Percentiles rank a stretch among this genome's conserved stretches.
These are phyloP conservation scores for Enoplolaimus lenunculus DNA, from an alignment of 2,888 invertebrate genomes.

Conservation along the genomic window DNA sequence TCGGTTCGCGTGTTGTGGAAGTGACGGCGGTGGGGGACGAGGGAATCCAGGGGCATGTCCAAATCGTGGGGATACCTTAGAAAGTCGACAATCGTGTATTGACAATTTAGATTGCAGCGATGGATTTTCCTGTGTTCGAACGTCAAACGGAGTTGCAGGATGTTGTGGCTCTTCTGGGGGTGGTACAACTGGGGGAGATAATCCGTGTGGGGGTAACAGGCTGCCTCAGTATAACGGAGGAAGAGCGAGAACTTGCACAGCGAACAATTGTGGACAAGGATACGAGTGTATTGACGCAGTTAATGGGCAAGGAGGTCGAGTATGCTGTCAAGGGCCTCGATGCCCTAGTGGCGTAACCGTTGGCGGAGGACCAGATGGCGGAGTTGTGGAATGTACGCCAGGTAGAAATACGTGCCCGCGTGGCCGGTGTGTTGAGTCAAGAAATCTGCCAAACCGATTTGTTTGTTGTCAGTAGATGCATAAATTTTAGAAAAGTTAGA, in stretches of 20 bases:
- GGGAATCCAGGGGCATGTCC: background rate
- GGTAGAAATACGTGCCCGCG: background rate
- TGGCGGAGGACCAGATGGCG: conserved; percentile 10
- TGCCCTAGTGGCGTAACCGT: conserved; percentile 12
- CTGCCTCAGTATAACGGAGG: background rate
- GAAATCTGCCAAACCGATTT: background rate
- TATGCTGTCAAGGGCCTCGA: conserved; percentile 20
- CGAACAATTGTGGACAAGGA: conserved; percentile 14
- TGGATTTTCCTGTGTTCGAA: background rate
- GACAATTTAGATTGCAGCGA: background rate
- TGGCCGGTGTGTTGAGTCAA: background rate
- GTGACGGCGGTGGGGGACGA: background rate
- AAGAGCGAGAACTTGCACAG: background rate
- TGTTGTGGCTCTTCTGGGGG: background rate
- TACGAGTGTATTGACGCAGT: conserved; percentile 13
- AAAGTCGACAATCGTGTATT: background rate
- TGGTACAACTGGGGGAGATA: background rate
- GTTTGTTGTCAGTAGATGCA: conserved; percentile 14
- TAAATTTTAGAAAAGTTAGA: too few species aligned
- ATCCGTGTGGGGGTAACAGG: background rate
- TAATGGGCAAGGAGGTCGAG: background rate
- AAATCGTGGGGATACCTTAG: background rate
- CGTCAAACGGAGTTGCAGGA: conserved; percentile 4
- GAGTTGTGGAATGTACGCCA: background rate
- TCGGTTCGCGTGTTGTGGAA: background rate